Conservation (phyloP, 2,113 vertebrate genomes). For the Anolis carolinensis region DNA sequence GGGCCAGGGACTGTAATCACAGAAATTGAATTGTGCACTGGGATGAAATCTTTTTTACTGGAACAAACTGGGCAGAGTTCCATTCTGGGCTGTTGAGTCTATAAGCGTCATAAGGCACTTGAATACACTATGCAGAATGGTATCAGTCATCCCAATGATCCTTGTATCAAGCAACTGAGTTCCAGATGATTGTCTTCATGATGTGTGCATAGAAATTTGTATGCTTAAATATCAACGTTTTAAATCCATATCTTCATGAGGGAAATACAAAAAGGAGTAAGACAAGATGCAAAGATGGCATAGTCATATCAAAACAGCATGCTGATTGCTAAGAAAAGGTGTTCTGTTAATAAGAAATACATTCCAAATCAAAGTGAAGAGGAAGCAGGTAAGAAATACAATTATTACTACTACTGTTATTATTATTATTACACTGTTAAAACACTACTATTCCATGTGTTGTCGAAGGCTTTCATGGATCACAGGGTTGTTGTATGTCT, state of each 20-base stretch:
- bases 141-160: neutral
- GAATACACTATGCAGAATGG: neutral
- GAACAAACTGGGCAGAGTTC: neutral
- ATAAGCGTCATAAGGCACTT: neutral
- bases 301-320: neutral
- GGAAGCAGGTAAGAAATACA: too few species aligned
- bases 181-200: neutral
- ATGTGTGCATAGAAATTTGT: neutral
- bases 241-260: neutral
- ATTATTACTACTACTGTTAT: too few species aligned
- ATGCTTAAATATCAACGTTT: neutral
- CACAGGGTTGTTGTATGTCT: too few species aligned
- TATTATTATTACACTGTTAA: too few species aligned
- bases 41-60: neutral
- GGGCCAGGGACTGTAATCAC: neutral
- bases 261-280: neutral
- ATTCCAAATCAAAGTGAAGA: neutral
- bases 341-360: neutral
- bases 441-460: too few species aligned
- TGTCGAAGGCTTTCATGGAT: too few species aligned
- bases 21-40: neutral
- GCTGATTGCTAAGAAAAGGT: neutral
- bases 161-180: neutral
- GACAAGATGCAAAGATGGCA: neutral
- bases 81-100: neutral